Evolutionary conservation across 2,888 invertebrate species (phyloP).

Genomic region (Yponomeuta evonymella): DNA sequence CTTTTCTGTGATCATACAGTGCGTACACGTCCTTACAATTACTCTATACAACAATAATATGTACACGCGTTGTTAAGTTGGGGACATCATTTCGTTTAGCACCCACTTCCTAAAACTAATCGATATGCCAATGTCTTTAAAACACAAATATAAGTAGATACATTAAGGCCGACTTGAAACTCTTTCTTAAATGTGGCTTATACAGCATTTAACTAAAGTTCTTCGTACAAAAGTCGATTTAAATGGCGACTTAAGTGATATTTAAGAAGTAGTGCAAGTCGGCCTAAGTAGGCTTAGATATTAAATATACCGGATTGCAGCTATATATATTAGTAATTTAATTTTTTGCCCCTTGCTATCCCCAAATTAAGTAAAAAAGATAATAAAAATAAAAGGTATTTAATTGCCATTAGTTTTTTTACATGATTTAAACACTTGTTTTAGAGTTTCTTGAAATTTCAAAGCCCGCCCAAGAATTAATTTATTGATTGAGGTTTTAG

Average conservation of each 20-base stretch:
- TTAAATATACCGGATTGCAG: too few species aligned
- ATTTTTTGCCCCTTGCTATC: background rate
- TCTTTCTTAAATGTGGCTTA: too few species aligned
- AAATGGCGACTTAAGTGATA: too few species aligned
- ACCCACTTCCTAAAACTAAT: slow-evolving; percentile 56
- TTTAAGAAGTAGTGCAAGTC: too few species aligned
- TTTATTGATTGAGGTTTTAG: too few species aligned
- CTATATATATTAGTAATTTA: too few species aligned
- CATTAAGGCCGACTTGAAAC: background rate
- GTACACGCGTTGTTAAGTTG: slow-evolving; percentile 40
- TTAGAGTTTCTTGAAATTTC: background rate
- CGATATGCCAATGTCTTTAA: slow-evolving; percentile 40
- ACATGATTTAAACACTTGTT: background rate
- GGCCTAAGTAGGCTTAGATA: background rate
- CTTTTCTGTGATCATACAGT: background rate
- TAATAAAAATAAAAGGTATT: too few species aligned
- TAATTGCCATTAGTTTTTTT: too few species aligned
- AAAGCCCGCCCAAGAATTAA: background rate
- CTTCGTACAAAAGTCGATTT: too few species aligned
- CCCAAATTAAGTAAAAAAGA: background rate
- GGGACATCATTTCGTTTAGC: slow-evolving; percentile 45
- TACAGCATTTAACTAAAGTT: too few species aligned
- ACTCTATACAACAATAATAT: slow-evolving; percentile 50
- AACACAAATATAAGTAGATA: background rate
- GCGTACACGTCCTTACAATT: slow-evolving; percentile 31